These are phyloP conservation scores for Graphium colonna DNA, from an alignment of 2,888 invertebrate genomes.

Conservation along the genomic window DNA sequence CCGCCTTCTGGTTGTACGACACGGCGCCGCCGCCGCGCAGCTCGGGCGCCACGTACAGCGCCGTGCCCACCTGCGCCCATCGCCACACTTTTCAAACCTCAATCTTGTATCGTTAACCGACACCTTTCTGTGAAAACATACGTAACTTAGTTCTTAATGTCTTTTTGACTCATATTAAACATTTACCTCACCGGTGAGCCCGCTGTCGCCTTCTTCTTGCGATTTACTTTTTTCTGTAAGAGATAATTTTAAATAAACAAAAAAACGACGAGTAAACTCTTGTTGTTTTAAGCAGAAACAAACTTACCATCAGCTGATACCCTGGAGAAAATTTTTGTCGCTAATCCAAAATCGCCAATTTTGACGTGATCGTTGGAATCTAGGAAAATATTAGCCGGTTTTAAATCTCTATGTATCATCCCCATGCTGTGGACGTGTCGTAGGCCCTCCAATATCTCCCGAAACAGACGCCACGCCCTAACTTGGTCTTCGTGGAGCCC, in stretches of 20 bases:
- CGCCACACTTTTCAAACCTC: slow-evolving; percentile 10
- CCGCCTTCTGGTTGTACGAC: slow-evolving; percentile 94
- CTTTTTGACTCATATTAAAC: no score
- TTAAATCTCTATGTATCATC: slow-evolving; percentile 91
- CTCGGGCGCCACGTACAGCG: slow-evolving; percentile 97
- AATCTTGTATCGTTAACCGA: no score
- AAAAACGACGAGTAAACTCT: no score
- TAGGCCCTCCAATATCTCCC: slow-evolving; percentile 94
- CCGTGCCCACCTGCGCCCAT: slow-evolving; percentile 93
- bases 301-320: slow-evolving; percentile 66
- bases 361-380: slow-evolving; percentile 97
- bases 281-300: no score
- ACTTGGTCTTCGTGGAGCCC: slow-evolving; percentile 87
- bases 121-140: no score
- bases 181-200: slow-evolving; percentile 49
- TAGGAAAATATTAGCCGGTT: slow-evolving; percentile 95
- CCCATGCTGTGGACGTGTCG: slow-evolving; percentile 96
- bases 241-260: slow-evolving; percentile 1
- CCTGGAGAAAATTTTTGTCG: slow-evolving; percentile 84
- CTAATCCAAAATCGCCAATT: slow-evolving; percentile 98
- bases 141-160: no score
- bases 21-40: slow-evolving; percentile 84
- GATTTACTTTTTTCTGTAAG: slow-evolving; percentile 51
- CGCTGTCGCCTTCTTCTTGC: slow-evolving; percentile 62
- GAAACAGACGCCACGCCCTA: slow-evolving; percentile 93